Evolutionary conservation across 1,140 invertebrate species (phyloP), one percentile per base, ranked within the genome.

Genomic region (Aphelenchoides besseyi): DNA sequence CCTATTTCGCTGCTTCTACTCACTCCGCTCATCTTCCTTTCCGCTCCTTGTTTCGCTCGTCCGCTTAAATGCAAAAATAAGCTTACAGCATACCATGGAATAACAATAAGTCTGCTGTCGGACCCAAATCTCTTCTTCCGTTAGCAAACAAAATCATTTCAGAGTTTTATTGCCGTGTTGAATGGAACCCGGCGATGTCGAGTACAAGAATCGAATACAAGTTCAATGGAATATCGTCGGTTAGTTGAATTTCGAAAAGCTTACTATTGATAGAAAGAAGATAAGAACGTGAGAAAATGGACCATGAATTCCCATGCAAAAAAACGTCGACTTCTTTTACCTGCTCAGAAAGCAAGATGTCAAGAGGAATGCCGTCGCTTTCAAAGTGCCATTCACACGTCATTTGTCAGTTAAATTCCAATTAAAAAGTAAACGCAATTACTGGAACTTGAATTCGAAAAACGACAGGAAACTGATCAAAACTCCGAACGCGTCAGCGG

Each of bases 61-160:
- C 41, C 41, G 41, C 41, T 48, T 48, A 48, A 48, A 48, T 48
- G 41, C 41, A 48, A 48, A 48, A 48, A 48, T 48, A 48, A 48
- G 41, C 41, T 48, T 48, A 16, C 12, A 48, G 41, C 41, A 48
- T 48, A 23, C 23, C 41, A 23, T 48, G 41, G 41, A 48, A 48
- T 48, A 48, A 48, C 41, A 48, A 48, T 48, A 48, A 48, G 41
- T 23, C 23, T 12, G 12, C 41, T 23, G 41, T 23, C 41, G 41
- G 41, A 48, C 41, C 41, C 12, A 48, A 48, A 48, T 48, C 41
- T 23, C 41, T 23, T 23, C 41, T 48, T 48, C 41, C 41, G 41
- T 48, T 23, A 12, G 41, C 41, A 48, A 48, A 48, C 41, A 16
- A 12, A 48, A 48, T 48, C 41, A 12, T 12, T 48, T 48, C 23